Evolutionary conservation across 2,888 invertebrate species (phyloP), one percentile per base, ranked within the genome.

Genomic region (Leistus spinibarbis): DNA sequence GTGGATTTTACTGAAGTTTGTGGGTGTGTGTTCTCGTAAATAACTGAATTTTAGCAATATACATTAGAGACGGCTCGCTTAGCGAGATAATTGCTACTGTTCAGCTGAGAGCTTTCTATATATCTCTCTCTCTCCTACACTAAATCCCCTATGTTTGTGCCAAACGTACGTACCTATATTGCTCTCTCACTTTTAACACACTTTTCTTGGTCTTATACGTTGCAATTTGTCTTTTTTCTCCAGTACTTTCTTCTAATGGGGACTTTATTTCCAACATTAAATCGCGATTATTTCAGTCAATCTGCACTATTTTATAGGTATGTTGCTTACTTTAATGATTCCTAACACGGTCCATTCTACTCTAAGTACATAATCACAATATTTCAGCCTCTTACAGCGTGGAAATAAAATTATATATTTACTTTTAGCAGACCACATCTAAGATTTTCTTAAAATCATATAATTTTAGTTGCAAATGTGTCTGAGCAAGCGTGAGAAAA

Each of bases 81-180:
- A 60, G 17, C 17, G 60, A 60, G 60, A 60, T 60, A 60, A 60
- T 60, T 60, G 60, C 60, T 60, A 10, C 60, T 60, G 60, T 60
- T 60, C 60, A 60, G 60, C 60, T 22, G 22, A 60, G 16, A 20
- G 60, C 22, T 22, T 20, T 10, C 60, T 19, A 22, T 60, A 60
- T 16, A 20, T 60, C 60, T 60, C 22, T 60, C 57, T n/a, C 16
- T 57, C 60, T 60, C 17, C 20, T 57, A n/a, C 19, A 13, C 57
- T 60, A 22, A 20, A n/a, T 60, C 60, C 17, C 19, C 16, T 40
- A 13, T 40, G 40, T 40, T 40, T 40, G 40, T 40, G 40, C 40
- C 40, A 40, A 40, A 40, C 10, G 40, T 40, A n/a, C n/a, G n/a
- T n/a, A n/a, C n/a, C n/a, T n/a, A 40, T 40, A 40, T 10, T 40